A percentile compares a stretch with the other conserved stretches of the same genome.
Evolutionary conservation across 1,140 invertebrate species (phyloP).

Genomic region (Pygmarrhopalites habei): DNA sequence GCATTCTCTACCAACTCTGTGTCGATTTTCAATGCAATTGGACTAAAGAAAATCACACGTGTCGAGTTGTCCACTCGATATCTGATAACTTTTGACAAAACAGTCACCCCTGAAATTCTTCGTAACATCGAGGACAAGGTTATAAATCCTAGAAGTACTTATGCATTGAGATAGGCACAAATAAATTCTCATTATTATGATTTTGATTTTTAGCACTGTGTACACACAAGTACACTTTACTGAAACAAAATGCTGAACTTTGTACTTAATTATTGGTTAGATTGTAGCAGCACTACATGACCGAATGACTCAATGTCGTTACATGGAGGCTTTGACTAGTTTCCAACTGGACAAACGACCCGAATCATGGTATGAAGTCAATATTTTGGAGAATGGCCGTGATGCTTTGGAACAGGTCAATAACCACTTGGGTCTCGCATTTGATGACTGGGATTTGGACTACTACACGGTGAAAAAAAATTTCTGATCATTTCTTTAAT

Average conservation of each 20-base stretch:
- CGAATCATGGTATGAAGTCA: slow-evolving; percentile 72
- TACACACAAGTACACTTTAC: no score
- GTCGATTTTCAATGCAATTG: slow-evolving; percentile 79
- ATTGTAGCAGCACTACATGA: slow-evolving; percentile 65
- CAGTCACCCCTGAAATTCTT: slow-evolving; percentile 31
- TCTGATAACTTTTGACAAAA: slow-evolving; percentile 51
- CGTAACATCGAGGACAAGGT: slow-evolving; percentile 46
- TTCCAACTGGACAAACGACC: slow-evolving; percentile 58
- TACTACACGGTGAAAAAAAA: slow-evolving; percentile 79
- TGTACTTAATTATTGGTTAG: no score
- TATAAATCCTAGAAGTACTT: no score
- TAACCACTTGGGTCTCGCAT: slow-evolving; percentile 71
- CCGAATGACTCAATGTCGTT: slow-evolving; percentile 74
- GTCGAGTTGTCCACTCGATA: slow-evolving; percentile 78
- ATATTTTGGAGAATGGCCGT: slow-evolving; percentile 67
- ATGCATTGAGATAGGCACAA: background rate
- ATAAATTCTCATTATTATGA: background rate
- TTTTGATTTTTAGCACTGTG: no score
- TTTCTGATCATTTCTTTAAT: no score
- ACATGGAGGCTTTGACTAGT: slow-evolving; percentile 57
- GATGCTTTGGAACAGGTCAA: slow-evolving; percentile 76
- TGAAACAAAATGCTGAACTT: no score
- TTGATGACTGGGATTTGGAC: slow-evolving; percentile 79
- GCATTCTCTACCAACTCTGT: slow-evolving; percentile 91
- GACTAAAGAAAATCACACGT: slow-evolving; percentile 61